phyloP scores from a whole-genome alignment of 2,113 vertebrate species.

The Thinocorus orbignyianus region DNA sequence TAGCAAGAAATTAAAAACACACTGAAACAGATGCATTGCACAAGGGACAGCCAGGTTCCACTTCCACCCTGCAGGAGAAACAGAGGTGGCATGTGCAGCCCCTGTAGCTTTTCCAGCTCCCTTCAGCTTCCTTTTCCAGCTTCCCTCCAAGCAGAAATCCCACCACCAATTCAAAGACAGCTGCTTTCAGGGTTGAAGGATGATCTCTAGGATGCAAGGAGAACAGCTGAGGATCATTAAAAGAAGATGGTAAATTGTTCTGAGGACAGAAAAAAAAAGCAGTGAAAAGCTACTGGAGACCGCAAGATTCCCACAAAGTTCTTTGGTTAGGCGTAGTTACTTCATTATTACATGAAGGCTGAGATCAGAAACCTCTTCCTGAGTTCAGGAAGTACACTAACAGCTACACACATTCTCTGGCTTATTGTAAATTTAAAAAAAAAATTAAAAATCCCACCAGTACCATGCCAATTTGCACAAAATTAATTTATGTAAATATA shows the following conservation, averaged over 20 bases:
- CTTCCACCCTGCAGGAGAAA: not conserved
- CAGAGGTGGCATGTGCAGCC: not conserved
- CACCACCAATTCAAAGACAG: too few relatives aligned
- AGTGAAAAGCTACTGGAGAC: not conserved
- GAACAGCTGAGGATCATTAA: not conserved
- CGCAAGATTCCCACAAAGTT: not conserved
- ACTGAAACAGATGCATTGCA: not conserved
- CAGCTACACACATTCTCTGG: not conserved
- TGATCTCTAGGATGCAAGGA: not conserved
- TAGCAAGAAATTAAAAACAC: conserved; percentile 20
- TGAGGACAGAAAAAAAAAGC: not conserved
- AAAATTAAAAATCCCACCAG: not conserved
- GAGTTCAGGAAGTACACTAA: not conserved
- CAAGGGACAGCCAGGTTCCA: not conserved
- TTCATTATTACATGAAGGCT: not conserved
- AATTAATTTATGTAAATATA: not conserved
- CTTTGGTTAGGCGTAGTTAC: not conserved
- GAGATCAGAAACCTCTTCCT: not conserved
- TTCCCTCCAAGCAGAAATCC: too few relatives aligned
- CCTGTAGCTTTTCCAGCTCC: not conserved
- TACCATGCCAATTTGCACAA: not conserved
- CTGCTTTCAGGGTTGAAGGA: not conserved
- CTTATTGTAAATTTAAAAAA: not conserved
- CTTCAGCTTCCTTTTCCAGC: too few relatives aligned
- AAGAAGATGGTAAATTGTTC: not conserved